Evolutionary conservation across 2,888 invertebrate genomes (phyloP).

Genomic region (Trissonchulus latispiculum): DNA sequence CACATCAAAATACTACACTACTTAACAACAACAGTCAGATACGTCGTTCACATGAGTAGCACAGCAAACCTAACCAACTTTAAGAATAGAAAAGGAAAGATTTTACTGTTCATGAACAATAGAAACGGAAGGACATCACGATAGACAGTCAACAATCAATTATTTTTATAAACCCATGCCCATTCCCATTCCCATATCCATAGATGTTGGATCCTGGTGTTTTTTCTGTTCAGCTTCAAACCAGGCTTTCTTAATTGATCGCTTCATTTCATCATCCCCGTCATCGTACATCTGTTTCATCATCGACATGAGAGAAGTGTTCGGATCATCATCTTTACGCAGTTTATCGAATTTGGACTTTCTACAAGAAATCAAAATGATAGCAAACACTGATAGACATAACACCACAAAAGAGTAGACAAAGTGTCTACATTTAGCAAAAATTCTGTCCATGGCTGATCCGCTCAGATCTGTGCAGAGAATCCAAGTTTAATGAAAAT

Average conservation of each 20-base stretch:
- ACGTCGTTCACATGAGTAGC: too few relatives aligned
- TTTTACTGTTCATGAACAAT: too few relatives aligned
- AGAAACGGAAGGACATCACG: too few relatives aligned
- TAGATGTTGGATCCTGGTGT: background rate
- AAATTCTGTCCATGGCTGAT: too few relatives aligned
- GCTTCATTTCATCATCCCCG: conserved; percentile 85
- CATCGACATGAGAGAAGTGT: conserved; percentile 68
- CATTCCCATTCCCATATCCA: too few relatives aligned
- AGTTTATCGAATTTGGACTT: conserved; percentile 49
- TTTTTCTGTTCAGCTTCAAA: conserved; percentile 59
- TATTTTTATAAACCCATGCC: too few relatives aligned
- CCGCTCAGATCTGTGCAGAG: background rate
- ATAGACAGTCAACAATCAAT: too few relatives aligned
- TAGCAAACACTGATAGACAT: conserved; percentile 13
- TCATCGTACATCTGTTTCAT: conserved; percentile 87
- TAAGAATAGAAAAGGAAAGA: too few relatives aligned
- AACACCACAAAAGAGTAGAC: conserved; percentile 5
- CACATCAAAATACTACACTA: too few relatives aligned
- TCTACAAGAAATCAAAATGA: conserved; percentile 27
- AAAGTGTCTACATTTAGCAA: too few relatives aligned
- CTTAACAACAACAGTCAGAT: too few relatives aligned
- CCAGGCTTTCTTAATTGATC: conserved; percentile 83
- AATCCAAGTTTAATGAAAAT: background rate
- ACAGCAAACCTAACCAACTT: too few relatives aligned
- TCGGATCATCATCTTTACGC: conserved; percentile 51